phyloP scores from a whole-genome alignment of 1,140 invertebrate genomes.

The Sarcophaga peregrina region DNA sequence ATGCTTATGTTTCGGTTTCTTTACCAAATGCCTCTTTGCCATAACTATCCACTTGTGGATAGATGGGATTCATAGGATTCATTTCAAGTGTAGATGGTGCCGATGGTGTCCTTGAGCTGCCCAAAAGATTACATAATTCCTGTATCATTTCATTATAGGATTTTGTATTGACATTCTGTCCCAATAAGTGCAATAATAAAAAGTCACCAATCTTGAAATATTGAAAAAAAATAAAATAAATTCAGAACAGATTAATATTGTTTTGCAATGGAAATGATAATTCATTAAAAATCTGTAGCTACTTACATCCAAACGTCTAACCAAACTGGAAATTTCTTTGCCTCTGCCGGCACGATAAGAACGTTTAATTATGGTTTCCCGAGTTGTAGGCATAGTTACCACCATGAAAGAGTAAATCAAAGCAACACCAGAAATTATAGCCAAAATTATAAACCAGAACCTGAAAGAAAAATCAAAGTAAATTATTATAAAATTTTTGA shows the following conservation, averaged over 20 bases:
- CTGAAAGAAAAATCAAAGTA: constrained; percentile 56
- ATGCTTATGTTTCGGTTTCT: constrained; percentile 80
- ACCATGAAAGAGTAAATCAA: constrained; percentile 84
- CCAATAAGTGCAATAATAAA: constrained; percentile 81
- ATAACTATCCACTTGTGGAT: constrained; percentile 80
- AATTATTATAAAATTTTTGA: background rate
- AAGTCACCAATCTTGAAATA: constrained; percentile 81
- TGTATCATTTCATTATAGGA: constrained; percentile 81
- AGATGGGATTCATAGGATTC: constrained; percentile 74
- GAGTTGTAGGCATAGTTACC: constrained; percentile 80
- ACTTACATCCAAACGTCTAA: constrained; percentile 81
- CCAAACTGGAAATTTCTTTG: constrained; percentile 75
- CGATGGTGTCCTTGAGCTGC: constrained; percentile 79
- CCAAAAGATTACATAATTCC: constrained; percentile 72
- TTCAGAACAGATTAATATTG: too few species aligned
- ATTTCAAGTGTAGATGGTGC: constrained; percentile 86
- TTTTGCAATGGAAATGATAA: too few species aligned
- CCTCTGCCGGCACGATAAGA: constrained; percentile 81
- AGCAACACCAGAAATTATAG: constrained; percentile 79
- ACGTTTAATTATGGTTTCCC: constrained; percentile 81
- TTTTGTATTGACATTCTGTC: constrained; percentile 86
- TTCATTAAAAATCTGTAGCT: background rate
- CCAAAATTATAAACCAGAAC: constrained; percentile 86
- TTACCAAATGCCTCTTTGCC: constrained; percentile 71
- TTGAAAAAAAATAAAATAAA: background rate